A percentile compares a stretch with the other conserved stretches of the same genome.
Conservation (phyloP, 1,140 invertebrate genomes). For the Caligus rogercresseyi region DNA sequence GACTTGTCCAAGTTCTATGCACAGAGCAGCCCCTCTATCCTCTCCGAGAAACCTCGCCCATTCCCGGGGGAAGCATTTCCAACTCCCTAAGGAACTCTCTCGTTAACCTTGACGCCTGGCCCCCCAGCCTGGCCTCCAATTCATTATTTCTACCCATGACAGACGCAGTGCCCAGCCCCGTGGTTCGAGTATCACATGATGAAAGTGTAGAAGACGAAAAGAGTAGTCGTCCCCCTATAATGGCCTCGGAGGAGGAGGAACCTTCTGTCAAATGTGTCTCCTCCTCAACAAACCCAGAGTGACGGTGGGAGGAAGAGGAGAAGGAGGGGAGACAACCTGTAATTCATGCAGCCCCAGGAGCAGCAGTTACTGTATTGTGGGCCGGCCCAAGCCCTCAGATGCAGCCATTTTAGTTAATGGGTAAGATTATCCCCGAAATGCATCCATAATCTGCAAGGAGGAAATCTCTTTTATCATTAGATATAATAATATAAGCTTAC, state of each 20-base stretch:
- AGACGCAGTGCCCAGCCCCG: not conserved
- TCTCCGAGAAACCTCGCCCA: not conserved
- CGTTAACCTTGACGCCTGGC: not conserved
- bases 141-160: not conserved
- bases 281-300: not conserved
- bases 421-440: too few species aligned
- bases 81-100: not conserved
- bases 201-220: not conserved
- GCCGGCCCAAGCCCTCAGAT: not conserved
- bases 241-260: too few species aligned
- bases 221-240: not conserved
- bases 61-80: not conserved
- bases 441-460: too few species aligned
- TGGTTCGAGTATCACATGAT: not conserved
- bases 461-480: too few species aligned
- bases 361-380: not conserved
- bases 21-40: not conserved
- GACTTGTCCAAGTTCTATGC: conserved; percentile 8
- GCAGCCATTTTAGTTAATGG: not conserved
- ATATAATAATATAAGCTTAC: too few species aligned
- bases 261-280: not conserved
- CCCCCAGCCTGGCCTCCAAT: not conserved
- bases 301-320: not conserved
- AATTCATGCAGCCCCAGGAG: not conserved
- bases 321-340: not conserved